Base-by-base conservation (phyloP, 2,888 invertebrate genomes). In the Drosophila parthenogenetica region DNA sequence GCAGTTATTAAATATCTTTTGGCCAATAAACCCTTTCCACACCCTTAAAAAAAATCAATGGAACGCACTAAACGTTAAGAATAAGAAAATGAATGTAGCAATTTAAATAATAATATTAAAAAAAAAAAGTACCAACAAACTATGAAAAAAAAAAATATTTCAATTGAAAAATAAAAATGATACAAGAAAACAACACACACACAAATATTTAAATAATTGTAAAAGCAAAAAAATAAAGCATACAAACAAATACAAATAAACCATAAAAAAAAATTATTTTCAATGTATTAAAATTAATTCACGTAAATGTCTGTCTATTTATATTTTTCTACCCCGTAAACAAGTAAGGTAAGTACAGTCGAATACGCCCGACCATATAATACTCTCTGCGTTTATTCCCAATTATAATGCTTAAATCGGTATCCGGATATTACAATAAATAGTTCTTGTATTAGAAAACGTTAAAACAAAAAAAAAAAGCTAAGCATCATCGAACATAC, bases 141-240 rank as follows among this genome's bases (percentile, higher is more conserved):
- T 55, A 75, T 53, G 50, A 72, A 62, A 45, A 71, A 76, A 57
- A 46, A 29, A 53, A 65, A 77, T 66, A 81, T 72, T 79, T 75
- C 70, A 77, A 81, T 59, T 79, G 63, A 71, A 69, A 86, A 88
- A 86, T 75, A 79, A 42, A 80, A 87, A 85, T 81, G 81, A 68
- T 85, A 89, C 73, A 80, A 69, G 74, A 66, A 11, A 83, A 60
- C 1, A 67, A 79, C n/a, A n/a, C n/a, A n/a, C n/a, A n/a, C n/a
- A 82, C 69, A 89, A 79, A 84, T 87, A 89, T 89, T 87, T 87
- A 89, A 89, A 85, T 85, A 79, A 89, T 89, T 90, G 88, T 90
- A 88, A 8, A 7, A 29, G 2, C 29, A 29, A 29, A 29, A 25
- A 29, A 29, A 89, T 89, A 88, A 89, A 88, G 86, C 88, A 85